Evolutionary conservation across 2,797 vertebrate genomes (phyloP).

Genomic region (Nothura maculosa): DNA sequence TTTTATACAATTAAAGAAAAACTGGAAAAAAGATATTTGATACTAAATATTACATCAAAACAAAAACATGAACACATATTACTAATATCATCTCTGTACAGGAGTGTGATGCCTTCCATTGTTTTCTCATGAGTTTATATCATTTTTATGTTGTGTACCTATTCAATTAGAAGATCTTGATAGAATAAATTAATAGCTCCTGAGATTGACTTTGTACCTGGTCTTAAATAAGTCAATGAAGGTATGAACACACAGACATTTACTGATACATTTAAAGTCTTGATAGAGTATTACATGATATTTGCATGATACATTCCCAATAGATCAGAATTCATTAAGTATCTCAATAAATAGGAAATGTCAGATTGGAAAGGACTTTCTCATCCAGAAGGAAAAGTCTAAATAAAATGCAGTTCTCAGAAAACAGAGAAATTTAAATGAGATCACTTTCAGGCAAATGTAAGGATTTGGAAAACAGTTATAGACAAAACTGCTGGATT

Average conservation of each 20-base stretch:
- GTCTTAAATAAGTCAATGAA: not conserved
- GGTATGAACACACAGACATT: fast-evolving
- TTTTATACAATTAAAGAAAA: not conserved
- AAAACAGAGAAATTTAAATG: not conserved
- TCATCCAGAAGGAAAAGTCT: not conserved
- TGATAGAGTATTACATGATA: not conserved
- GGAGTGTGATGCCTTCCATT: not conserved
- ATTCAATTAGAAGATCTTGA: not conserved
- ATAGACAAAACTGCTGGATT: fast-evolving
- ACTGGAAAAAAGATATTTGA: not conserved
- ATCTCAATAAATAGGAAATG: not conserved
- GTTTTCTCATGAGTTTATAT: not conserved
- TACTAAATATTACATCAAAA: not conserved
- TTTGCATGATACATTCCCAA: not conserved
- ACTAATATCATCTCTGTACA: not conserved
- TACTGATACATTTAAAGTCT: not conserved
- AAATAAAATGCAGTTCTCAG: not conserved
- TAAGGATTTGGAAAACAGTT: not conserved
- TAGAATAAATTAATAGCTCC: not conserved
- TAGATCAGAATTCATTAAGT: not conserved
- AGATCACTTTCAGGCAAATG: not conserved
- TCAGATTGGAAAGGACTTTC: fast-evolving
- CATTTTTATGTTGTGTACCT: not conserved
- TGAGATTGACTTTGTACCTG: not conserved
- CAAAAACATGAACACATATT: not conserved